phyloP scores from a whole-genome alignment of 30 jellyfish, hydroid and myxozoan genomes.

The Pseudorhiza aurosa region DNA sequence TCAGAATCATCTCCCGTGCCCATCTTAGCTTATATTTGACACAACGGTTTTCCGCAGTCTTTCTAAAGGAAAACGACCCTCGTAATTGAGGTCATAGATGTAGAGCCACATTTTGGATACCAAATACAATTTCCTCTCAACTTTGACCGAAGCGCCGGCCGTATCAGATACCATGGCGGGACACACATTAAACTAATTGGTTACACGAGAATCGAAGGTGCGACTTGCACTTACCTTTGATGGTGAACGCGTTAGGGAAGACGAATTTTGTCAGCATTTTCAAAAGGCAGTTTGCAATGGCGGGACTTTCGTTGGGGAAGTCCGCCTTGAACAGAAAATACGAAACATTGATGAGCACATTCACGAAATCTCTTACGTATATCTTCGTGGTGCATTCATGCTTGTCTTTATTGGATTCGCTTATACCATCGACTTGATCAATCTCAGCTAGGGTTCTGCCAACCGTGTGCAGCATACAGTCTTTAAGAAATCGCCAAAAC shows the following conservation, averaged over 20 bases:
- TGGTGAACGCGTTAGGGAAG: constrained; percentile 55
- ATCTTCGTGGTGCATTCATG: constrained; percentile 47
- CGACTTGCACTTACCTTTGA: constrained; percentile 16
- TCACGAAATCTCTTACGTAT: constrained; percentile 76
- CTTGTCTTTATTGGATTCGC: constrained; percentile 31
- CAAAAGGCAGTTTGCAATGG: constrained; percentile 50
- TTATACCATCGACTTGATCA: constrained; percentile 26
- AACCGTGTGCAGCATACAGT: constrained; percentile 52
- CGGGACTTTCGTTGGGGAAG: not conserved
- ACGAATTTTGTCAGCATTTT: constrained; percentile 37
- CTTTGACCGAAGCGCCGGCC: no score
- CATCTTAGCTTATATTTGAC: no score
- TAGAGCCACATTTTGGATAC: no score
- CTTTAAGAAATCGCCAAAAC: constrained; percentile 83
- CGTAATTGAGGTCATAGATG: no score
- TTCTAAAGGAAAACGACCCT: no score
- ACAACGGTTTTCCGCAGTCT: no score
- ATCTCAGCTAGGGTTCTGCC: constrained; percentile 66
- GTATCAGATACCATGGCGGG: not conserved
- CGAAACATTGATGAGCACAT: constrained; percentile 52
- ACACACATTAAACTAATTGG: not conserved
- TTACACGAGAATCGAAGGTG: not conserved
- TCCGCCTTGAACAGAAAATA: constrained; percentile 40
- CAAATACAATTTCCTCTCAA: no score
- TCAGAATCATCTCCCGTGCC: no score